Conservation (phyloP, 2,888 invertebrate species). For the Apocheima hispidaria region DNA sequence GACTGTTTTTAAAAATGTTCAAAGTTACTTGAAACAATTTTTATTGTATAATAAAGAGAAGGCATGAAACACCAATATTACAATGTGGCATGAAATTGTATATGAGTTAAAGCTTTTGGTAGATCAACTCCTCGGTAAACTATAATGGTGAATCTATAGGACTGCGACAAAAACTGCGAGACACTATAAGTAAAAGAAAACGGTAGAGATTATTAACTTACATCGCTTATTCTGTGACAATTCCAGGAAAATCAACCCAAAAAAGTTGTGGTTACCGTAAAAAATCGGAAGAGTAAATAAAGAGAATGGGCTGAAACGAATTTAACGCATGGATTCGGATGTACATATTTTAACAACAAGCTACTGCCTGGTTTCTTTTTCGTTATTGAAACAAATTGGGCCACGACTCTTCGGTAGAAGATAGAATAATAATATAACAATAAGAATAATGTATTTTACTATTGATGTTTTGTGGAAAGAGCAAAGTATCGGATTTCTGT, state of each 20-base stretch:
- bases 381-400: neutral
- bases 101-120: no score
- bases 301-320: conserved; percentile 12
- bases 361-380: neutral
- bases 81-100: no score
- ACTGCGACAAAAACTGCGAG: no score
- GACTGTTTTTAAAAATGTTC: no score
- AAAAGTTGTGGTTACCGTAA: conserved; percentile 18
- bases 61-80: no score
- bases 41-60: no score
- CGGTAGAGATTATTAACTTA: neutral
- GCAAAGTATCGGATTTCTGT: neutral
- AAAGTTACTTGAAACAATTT: no score
- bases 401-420: neutral
- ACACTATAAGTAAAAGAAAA: no score
- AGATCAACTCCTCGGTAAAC: no score
- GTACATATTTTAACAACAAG: conserved; percentile 7
- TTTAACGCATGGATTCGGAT: conserved; percentile 6
- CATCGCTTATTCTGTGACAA: conserved; percentile 9
- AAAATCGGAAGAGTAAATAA: conserved; percentile 15
- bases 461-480: neutral
- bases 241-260: neutral
- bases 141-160: no score
- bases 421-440: neutral
- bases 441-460: neutral